A percentile compares a stretch with the other conserved stretches of the same genome.
Conservation (phyloP, 2,113 vertebrate species). For the Prolemur simus region DNA sequence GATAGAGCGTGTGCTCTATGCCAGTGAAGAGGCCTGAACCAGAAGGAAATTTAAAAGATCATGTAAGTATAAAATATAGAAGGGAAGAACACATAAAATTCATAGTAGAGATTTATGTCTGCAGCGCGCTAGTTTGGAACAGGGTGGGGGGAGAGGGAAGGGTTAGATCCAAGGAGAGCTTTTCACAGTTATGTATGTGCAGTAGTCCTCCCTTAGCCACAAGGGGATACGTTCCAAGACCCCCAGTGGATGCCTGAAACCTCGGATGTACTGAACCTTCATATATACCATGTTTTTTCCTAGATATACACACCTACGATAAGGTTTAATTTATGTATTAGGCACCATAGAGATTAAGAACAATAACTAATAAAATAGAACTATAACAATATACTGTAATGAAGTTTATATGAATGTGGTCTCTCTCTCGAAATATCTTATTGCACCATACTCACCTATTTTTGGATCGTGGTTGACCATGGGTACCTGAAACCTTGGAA, state of each 20-base stretch:
- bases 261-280: neutral
- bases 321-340: neutral
- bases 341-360: neutral
- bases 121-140: neutral
- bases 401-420: neutral
- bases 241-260: neutral
- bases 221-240: neutral
- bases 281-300: neutral
- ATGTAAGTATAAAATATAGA: neutral
- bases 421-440: neutral
- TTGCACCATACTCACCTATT: neutral
- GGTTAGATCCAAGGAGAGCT: neutral
- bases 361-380: neutral
- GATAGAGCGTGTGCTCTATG: neutral
- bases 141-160: accelerated
- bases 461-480: neutral
- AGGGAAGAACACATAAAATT: neutral
- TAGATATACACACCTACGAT: neutral
- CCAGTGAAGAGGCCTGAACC: neutral
- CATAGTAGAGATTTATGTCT: neutral
- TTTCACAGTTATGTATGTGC: accelerated
- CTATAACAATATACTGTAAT: neutral
- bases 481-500: neutral
- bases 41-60: neutral
- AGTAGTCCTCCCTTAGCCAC: neutral